Evolutionary conservation across 2,113 vertebrate genomes (phyloP).

Genomic region (Cyprinodon tularosa): DNA sequence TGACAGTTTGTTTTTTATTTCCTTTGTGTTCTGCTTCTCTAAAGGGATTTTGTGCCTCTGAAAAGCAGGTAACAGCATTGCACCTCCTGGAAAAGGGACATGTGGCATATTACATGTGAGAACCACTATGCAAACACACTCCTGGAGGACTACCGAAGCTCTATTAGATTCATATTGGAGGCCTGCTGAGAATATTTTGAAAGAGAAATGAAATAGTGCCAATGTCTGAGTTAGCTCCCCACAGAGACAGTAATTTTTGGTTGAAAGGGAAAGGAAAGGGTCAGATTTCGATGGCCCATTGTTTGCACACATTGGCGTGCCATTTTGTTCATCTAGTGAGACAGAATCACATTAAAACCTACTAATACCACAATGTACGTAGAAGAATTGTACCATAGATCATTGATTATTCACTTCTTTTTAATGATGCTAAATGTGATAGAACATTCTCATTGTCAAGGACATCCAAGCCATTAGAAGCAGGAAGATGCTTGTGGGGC

Average conservation of each 20-base stretch:
- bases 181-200: constrained; percentile 58
- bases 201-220: constrained; percentile 50
- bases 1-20: constrained; percentile 18
- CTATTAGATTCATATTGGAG: constrained; percentile 58
- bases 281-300: constrained; percentile 53
- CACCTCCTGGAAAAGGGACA: constrained; percentile 17
- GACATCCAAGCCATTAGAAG: constrained; percentile 5
- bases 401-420: constrained; percentile 31
- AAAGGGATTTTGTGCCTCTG: constrained; percentile 31
- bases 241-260: constrained; percentile 59
- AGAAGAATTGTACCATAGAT: constrained; percentile 10
- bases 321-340: constrained; percentile 9
- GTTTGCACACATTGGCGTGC: constrained; percentile 20
- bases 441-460: not conserved
- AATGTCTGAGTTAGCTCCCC: constrained; percentile 45
- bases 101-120: constrained; percentile 36
- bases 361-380: constrained; percentile 23
- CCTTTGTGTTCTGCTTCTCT: constrained; percentile 31
- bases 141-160: constrained; percentile 20
- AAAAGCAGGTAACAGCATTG: constrained; percentile 29
- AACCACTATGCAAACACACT: constrained; percentile 30
- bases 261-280: constrained; percentile 55
- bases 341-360: constrained; percentile 17
- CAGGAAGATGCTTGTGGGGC: constrained; percentile 7
- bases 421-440: not conserved